Conservation (phyloP, 2,113 vertebrate species). For the Micronycteris hirsuta region DNA sequence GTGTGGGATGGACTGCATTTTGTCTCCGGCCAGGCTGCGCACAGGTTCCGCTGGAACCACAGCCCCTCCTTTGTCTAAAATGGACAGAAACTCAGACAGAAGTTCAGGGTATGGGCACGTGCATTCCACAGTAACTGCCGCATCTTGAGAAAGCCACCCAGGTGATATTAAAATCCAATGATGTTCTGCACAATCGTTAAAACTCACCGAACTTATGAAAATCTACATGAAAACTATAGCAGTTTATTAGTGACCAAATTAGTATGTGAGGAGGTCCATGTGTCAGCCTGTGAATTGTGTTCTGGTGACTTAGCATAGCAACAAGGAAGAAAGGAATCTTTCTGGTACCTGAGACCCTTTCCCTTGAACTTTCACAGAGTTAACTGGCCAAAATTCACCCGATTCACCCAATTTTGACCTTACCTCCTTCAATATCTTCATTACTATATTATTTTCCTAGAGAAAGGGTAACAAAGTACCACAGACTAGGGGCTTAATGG, state of each 20-base stretch:
- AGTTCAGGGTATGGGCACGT: accelerated
- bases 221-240: accelerated
- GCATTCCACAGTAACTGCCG: accelerated
- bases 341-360: not conserved
- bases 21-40: too few relatives aligned
- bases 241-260: accelerated
- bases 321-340: accelerated
- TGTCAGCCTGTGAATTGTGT: accelerated
- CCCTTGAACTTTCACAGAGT: too few relatives aligned
- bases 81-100: not conserved
- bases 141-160: accelerated
- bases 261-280: accelerated
- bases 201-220: not conserved
- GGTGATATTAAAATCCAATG: accelerated
- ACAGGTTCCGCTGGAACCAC: not conserved
- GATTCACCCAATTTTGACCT: accelerated
- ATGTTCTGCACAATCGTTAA: accelerated
- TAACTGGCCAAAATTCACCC: not conserved
- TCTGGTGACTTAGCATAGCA: not conserved
- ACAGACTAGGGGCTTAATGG: not conserved
- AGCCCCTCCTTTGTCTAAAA: not conserved
- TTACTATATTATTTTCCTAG: not conserved
- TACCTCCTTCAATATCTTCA: too few relatives aligned
- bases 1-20: accelerated
- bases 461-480: not conserved